These are phyloP conservation scores for Gulo gulo DNA, from an alignment of 2,113 vertebrate species.

Conservation along the genomic window DNA sequence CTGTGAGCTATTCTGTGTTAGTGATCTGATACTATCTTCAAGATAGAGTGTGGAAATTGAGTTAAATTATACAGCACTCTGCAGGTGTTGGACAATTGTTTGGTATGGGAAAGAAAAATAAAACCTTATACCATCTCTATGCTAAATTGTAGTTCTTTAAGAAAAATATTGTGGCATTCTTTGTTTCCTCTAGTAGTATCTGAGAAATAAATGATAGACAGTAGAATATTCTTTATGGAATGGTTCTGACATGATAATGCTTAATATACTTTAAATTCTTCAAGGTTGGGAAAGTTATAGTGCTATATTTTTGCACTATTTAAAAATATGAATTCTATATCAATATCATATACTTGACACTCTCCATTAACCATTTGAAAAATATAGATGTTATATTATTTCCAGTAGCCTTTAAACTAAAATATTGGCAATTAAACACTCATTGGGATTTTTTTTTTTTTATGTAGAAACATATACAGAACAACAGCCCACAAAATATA, in stretches of 20 bases:
- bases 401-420: neutral
- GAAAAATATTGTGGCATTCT: neutral
- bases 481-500: neutral
- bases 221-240: neutral
- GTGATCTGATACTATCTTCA: neutral
- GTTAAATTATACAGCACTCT: neutral
- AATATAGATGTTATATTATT: neutral
- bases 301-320: neutral
- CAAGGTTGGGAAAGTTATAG: neutral
- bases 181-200: neutral
- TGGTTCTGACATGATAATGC: neutral
- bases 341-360: neutral
- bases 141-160: neutral
- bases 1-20: neutral
- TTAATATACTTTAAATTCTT: neutral
- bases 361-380: neutral
- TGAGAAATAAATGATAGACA: neutral
- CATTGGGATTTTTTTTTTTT: neutral
- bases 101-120: neutral
- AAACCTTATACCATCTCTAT: neutral
- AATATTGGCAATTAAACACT: conserved; percentile 19
- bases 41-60: neutral
- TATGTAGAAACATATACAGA: neutral
- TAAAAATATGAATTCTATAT: neutral
- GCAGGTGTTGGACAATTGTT: neutral